Conservation (phyloP, 2,888 invertebrate genomes). For the Heliothis peltigera region DNA sequence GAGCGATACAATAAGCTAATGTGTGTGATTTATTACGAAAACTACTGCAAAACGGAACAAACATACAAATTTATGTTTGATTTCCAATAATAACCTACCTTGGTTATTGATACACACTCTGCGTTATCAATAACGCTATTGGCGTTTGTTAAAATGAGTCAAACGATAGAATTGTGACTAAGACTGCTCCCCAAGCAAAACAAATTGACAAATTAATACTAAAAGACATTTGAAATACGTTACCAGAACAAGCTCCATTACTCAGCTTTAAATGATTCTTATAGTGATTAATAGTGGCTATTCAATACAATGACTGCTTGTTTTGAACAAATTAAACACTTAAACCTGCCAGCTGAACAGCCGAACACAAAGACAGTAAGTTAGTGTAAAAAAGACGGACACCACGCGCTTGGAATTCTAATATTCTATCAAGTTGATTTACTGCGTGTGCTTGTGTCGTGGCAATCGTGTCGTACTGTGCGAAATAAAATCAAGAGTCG, state of each 20-base stretch:
- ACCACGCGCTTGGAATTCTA: conserved; percentile 58
- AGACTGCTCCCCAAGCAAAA: conserved; percentile 21
- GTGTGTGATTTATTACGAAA: conserved; percentile 35
- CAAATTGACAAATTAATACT: conserved; percentile 33
- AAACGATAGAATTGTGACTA: conserved; percentile 12
- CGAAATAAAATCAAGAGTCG: conserved; percentile 67
- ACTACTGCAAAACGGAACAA: neutral
- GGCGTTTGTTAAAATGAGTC: conserved; percentile 23
- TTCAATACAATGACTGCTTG: conserved; percentile 47
- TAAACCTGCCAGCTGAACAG: conserved; percentile 59
- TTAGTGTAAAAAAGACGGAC: conserved; percentile 56
- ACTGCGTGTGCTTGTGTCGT: conserved; percentile 57
- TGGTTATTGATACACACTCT: neutral
- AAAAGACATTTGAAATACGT: conserved; percentile 35
- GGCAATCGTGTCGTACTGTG: conserved; percentile 52
- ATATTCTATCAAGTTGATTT: conserved; percentile 64
- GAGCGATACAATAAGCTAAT: conserved; percentile 25
- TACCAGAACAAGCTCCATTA: conserved; percentile 45
- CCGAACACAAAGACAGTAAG: conserved; percentile 57
- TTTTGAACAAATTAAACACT: conserved; percentile 57
- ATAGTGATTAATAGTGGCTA: conserved; percentile 55
- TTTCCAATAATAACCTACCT: conserved; percentile 19
- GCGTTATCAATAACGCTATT: conserved; percentile 3
- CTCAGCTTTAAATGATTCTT: conserved; percentile 52
- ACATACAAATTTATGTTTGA: conserved; percentile 18